Evolutionary conservation across 2,797 vertebrate genomes (phyloP), one percentile per base, ranked within the genome.

Genomic region (Lepus townsendii): DNA sequence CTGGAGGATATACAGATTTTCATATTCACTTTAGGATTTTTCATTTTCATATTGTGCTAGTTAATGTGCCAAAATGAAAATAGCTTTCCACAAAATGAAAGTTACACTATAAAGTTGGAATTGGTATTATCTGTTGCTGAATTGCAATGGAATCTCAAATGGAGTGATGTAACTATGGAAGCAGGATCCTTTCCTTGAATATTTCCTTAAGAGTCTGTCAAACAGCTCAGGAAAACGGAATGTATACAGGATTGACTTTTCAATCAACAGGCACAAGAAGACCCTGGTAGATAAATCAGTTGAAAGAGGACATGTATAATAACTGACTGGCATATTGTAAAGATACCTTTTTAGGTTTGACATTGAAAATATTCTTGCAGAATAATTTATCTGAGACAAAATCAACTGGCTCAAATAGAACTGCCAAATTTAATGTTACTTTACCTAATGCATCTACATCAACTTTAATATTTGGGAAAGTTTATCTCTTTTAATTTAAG

Each of bases 51-150:
- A 92, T 88, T 93, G 94, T 95, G 84, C 87, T 91, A 92, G 79
- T 93, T 94, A 96, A 95, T 96, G 79, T 96, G 93, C 95, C 96
- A 97, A 88, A 84, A 96, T 97, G 92, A 97, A 97, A 97, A 97
- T 96, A 95, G 77, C 93, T 94, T 95, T 66, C 83, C 57, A 95
- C 85, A 93, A 92, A 97, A 97, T 96, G 95, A 75, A 96, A 96
- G 90, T 77, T 88, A 80, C 42, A 91, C 88, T 94, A 30, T 83
- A 73, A 90, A 94, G 83, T 91, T 89, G 75, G 69, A 94, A 91
- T 83, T 93, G 79, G 90, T 94, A 57, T 87, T 90, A 90, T 92
- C 88, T 83, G 77, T 80, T 86, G 52, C 83, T 78, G 86, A 91
- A 93, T 82, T 93, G 78, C 85, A 83, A 16, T 57, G 50, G 90